phyloP scores from a whole-genome alignment of 2,888 invertebrate species.

The Drosophila pseudotalamancana region DNA sequence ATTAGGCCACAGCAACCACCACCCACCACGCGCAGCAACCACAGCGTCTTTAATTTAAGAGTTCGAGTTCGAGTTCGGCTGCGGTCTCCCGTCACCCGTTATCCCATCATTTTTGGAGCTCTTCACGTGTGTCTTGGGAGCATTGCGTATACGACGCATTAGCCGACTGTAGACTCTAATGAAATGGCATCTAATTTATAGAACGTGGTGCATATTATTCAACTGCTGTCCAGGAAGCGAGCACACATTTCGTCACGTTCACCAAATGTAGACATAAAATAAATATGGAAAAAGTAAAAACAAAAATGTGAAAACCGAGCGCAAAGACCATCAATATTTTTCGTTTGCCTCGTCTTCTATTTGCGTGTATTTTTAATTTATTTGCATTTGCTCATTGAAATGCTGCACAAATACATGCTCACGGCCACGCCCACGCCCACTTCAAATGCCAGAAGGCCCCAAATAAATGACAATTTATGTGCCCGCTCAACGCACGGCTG shows the following conservation, averaged over 20 bases:
- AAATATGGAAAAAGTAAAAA: slow-evolving; percentile 15
- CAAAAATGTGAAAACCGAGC: slow-evolving; percentile 3
- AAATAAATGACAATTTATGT: slow-evolving; percentile 74
- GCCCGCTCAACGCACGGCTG: slow-evolving; percentile 47
- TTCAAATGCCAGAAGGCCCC: slow-evolving; percentile 54
- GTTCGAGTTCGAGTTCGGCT: too few species aligned
- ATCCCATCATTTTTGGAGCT: slow-evolving; percentile 43
- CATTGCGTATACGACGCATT: slow-evolving; percentile 64
- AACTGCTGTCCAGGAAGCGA: slow-evolving; percentile 48
- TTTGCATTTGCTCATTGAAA: slow-evolving; percentile 77
- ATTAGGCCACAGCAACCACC: slow-evolving; percentile 36
- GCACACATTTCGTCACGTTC: slow-evolving; percentile 71
- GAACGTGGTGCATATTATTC: slow-evolving; percentile 59
- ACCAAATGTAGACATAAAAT: slow-evolving; percentile 53
- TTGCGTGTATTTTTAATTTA: slow-evolving; percentile 73
- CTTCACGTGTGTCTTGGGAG: slow-evolving; percentile 28
- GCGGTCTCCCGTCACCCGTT: too few species aligned
- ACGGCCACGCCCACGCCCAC: slow-evolving; percentile 28
- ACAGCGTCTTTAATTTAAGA: slow-evolving; percentile 59
- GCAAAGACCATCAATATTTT: slow-evolving; percentile 72
- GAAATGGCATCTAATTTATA: slow-evolving; percentile 73
- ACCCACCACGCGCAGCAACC: slow-evolving; percentile 37
- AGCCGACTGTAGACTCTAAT: slow-evolving; percentile 42
- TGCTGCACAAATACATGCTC: slow-evolving; percentile 65
- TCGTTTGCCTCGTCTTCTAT: slow-evolving; percentile 52